Evolutionary conservation across 1,140 invertebrate genomes (phyloP).

Genomic region (Hyposmocoma kahamanoa): DNA sequence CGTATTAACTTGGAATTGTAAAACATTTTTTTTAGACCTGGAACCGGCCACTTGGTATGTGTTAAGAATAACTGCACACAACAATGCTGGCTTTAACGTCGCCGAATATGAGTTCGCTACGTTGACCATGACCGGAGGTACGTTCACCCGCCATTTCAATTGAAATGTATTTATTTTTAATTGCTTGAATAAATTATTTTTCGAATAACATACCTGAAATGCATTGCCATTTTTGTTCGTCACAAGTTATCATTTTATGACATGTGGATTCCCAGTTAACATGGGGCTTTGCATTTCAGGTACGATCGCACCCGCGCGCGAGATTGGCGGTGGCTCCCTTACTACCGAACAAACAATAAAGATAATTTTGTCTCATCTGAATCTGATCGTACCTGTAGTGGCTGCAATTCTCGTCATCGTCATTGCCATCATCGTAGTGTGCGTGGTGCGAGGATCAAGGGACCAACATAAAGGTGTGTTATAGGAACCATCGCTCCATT

Average conservation of each 20-base stretch:
- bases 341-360: constrained; percentile 86
- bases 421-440: constrained; percentile 92
- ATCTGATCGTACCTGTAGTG: constrained; percentile 95
- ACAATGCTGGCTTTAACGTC: constrained; percentile 95
- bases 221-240: constrained; percentile 42
- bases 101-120: constrained; percentile 97
- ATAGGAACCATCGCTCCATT: constrained; percentile 87
- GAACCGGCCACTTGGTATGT: constrained; percentile 96
- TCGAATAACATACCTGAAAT: constrained; percentile 63
- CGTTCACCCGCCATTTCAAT: no score
- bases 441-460: constrained; percentile 87
- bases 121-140: constrained; percentile 94
- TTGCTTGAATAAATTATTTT: no score
- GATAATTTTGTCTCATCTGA: constrained; percentile 89
- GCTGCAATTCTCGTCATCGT: constrained; percentile 93
- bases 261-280: constrained; percentile 5
- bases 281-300: constrained; percentile 82
- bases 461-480: constrained; percentile 86
- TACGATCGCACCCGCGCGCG: constrained; percentile 93
- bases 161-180: no score
- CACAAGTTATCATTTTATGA: constrained; percentile 7
- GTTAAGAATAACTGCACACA: constrained; percentile 93
- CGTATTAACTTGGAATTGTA: no score
- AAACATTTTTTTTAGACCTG: constrained; percentile 80
- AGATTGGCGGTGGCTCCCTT: constrained; percentile 80